A percentile compares a stretch with the other conserved stretches of the same genome.
Conservation (phyloP, 2,888 invertebrate species). For the Athalia rosae region DNA sequence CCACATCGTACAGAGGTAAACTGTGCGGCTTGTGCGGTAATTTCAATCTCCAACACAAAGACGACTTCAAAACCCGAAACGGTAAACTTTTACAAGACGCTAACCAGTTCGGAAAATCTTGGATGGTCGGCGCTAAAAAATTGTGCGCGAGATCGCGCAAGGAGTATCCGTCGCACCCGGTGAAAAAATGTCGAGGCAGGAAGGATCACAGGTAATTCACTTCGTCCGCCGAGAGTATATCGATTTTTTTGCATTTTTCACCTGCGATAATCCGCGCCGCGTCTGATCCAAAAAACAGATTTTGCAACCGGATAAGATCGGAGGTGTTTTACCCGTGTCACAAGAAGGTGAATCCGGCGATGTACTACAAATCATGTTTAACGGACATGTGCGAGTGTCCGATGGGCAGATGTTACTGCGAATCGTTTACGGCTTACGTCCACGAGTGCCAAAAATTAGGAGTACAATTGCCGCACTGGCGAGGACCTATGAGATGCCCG, state of each 20-base stretch:
- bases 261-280: too few relatives aligned
- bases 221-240: slow-evolving; percentile 50
- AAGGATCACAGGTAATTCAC: slow-evolving; percentile 69
- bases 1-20: slow-evolving; percentile 83
- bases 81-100: slow-evolving; percentile 82
- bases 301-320: slow-evolving; percentile 76
- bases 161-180: slow-evolving; percentile 64
- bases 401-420: slow-evolving; percentile 88
- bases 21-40: slow-evolving; percentile 96
- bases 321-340: slow-evolving; percentile 85
- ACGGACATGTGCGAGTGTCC: slow-evolving; percentile 93
- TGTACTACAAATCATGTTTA: slow-evolving; percentile 91
- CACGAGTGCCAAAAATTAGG: slow-evolving; percentile 90
- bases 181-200: slow-evolving; percentile 68
- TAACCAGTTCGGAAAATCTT: slow-evolving; percentile 87
- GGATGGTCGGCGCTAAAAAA: slow-evolving; percentile 90
- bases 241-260: too few relatives aligned
- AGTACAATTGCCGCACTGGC: slow-evolving; percentile 83
- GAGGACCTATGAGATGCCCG: slow-evolving; percentile 81
- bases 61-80: slow-evolving; percentile 86
- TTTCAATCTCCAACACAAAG: slow-evolving; percentile 90
- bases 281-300: slow-evolving; percentile 55
- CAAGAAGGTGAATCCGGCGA: slow-evolving; percentile 84
- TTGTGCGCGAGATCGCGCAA: slow-evolving; percentile 79
- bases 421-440: slow-evolving; percentile 91